phyloP scores from a whole-genome alignment of 2,888 invertebrate species.

The Ormyrus pomaceus region DNA sequence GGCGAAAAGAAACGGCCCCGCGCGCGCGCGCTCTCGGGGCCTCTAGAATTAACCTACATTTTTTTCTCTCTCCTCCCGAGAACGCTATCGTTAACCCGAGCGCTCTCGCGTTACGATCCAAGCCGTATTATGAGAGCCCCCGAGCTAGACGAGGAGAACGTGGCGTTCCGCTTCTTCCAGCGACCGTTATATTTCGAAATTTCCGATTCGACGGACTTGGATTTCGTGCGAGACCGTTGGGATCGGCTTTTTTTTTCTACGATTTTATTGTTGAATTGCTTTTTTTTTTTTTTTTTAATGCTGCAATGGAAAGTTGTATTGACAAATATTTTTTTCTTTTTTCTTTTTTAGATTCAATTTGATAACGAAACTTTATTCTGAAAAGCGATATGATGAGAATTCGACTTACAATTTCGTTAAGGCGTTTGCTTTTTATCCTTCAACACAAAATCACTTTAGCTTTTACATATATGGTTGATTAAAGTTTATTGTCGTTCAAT shows the following conservation, averaged over 20 bases:
- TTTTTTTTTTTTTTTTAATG: too few relatives aligned
- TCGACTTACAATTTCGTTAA: too few relatives aligned
- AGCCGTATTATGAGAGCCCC: not conserved
- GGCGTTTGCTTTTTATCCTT: too few relatives aligned
- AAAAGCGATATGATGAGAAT: not conserved
- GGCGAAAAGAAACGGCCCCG: slow-evolving; percentile 42
- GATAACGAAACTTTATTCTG: not conserved
- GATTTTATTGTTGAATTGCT: too few relatives aligned
- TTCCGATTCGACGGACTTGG: too few relatives aligned
- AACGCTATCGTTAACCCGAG: slow-evolving; percentile 31
- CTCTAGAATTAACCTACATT: slow-evolving; percentile 58
- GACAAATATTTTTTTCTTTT: not conserved
- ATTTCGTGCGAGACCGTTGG: too few relatives aligned
- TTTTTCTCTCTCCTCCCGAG: slow-evolving; percentile 31
- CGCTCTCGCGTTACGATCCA: slow-evolving; percentile 46
- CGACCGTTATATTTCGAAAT: too few relatives aligned
- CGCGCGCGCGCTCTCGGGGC: not conserved
- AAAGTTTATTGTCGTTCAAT: too few relatives aligned
- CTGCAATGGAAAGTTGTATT: not conserved
- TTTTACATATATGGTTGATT: too few relatives aligned
- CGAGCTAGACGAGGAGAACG: not conserved
- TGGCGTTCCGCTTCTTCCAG: too few relatives aligned
- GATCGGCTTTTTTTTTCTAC: too few relatives aligned
- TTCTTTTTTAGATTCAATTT: not conserved
- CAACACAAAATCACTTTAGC: too few relatives aligned